These are phyloP conservation scores for Synanthedon myopaeformis DNA, from an alignment of 2,888 invertebrate genomes.

Conservation along the genomic window DNA sequence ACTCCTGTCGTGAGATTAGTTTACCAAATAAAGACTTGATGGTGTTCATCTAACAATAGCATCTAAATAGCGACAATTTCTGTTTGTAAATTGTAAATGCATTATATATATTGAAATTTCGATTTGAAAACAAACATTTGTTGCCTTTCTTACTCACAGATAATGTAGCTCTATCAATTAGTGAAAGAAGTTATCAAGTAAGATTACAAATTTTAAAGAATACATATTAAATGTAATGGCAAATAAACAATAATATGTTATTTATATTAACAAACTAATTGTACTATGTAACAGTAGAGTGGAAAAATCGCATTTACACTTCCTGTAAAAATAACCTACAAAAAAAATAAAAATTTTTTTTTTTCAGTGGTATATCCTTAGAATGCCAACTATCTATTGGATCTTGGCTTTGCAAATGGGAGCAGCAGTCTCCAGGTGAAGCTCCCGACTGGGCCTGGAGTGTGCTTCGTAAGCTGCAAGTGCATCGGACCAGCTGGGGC, in stretches of 20 bases:
- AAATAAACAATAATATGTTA: not conserved
- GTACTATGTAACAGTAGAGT: not conserved
- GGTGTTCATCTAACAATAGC: no score
- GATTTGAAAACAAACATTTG: no score
- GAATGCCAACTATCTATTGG: conserved; percentile 38
- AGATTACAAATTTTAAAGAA: not conserved
- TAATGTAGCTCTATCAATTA: no score
- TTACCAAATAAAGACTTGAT: no score
- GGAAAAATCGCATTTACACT: not conserved
- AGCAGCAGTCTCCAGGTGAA: conserved; percentile 1
- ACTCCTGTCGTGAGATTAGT: no score
- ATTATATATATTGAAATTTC: no score
- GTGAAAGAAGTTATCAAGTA: not conserved
- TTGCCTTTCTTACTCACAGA: no score
- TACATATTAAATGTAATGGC: not conserved
- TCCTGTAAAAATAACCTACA: not conserved
- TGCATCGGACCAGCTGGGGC: conserved; percentile 42
- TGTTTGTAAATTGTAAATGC: no score
- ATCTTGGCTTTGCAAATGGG: conserved; percentile 22
- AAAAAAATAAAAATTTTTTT: not conserved
- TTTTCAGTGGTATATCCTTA: conserved; percentile 39
- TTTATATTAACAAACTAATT: not conserved
- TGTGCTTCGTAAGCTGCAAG: conserved; percentile 28
- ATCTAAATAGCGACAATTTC: no score
- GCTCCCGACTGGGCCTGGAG: conserved; percentile 41